Conservation (phyloP, 2,888 invertebrate genomes). For the Philhelius pedissequus region DNA sequence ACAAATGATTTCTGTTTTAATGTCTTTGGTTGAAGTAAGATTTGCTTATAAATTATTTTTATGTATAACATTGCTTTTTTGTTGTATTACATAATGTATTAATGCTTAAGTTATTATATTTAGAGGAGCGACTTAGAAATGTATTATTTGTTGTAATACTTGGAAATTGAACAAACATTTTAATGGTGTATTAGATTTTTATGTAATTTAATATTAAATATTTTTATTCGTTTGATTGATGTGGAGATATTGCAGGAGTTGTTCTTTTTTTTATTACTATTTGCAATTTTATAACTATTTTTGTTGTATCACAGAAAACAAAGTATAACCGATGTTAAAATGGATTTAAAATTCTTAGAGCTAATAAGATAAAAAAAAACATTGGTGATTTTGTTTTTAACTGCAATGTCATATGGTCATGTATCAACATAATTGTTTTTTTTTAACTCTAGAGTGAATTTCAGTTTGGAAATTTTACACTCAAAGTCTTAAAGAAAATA, state of each 20-base stretch:
- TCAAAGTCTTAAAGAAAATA: no score
- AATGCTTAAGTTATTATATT: not conserved
- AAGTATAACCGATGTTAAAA: constrained; percentile 39
- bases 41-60: constrained; percentile 43
- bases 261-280: not conserved
- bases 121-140: constrained; percentile 34
- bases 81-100: not conserved
- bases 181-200: constrained; percentile 9
- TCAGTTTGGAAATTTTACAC: no score
- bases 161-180: constrained; percentile 57
- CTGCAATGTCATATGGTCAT: no score
- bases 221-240: constrained; percentile 21
- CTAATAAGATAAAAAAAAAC: not conserved
- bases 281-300: constrained; percentile 19
- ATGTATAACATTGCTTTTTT: constrained; percentile 62
- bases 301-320: constrained; percentile 63
- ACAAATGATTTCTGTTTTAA: constrained; percentile 22
- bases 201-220: constrained; percentile 6
- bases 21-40: constrained; percentile 64
- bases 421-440: no score
- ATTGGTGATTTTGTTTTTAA: not conserved
- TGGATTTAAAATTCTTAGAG: constrained; percentile 41
- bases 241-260: constrained; percentile 1
- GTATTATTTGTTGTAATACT: constrained; percentile 59
- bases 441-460: no score